Evolutionary conservation across 1,140 invertebrate genomes (phyloP).

Genomic region (Cardiocondyla obscurior): DNA sequence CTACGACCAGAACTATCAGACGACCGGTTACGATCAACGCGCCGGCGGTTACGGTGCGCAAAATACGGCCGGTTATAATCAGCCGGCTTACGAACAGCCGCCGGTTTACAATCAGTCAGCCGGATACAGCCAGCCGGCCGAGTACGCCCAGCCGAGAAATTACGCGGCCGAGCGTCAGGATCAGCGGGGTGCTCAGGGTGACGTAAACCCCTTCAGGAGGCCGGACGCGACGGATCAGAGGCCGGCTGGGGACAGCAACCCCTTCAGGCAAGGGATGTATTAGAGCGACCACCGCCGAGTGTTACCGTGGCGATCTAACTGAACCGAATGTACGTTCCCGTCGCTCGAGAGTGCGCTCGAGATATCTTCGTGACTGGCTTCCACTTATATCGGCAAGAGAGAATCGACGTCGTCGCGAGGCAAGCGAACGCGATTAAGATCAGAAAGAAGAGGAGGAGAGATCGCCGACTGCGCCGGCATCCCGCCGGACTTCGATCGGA

Average conservation of each 20-base stretch:
- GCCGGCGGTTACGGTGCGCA: slow-evolving; percentile 77
- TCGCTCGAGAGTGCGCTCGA: slow-evolving; percentile 29
- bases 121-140: slow-evolving; percentile 81
- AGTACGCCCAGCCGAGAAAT: slow-evolving; percentile 73
- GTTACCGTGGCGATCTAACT: background rate
- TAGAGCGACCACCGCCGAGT: slow-evolving; percentile 58
- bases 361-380: slow-evolving; percentile 82
- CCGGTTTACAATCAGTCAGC: slow-evolving; percentile 75
- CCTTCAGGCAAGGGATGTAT: slow-evolving; percentile 84
- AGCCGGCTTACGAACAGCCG: slow-evolving; percentile 24
- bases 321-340: background rate
- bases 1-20: slow-evolving; percentile 78
- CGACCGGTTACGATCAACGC: slow-evolving; percentile 71
- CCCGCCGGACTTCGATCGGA: slow-evolving; percentile 7
- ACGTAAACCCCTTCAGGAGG: slow-evolving; percentile 86
- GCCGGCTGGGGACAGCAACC: slow-evolving; percentile 84
- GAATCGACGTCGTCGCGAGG: slow-evolving; percentile 55
- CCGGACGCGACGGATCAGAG: slow-evolving; percentile 74
- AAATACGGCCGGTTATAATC: slow-evolving; percentile 35
- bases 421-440: slow-evolving; percentile 1
- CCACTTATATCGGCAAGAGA: slow-evolving; percentile 72
- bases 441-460: background rate
- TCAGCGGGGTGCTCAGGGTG: slow-evolving; percentile 63
- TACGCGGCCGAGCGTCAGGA: slow-evolving; percentile 69
- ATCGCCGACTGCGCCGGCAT: slow-evolving; percentile 14